phyloP scores from a whole-genome alignment of 2,113 vertebrate species.

The Mustelus asterias region DNA sequence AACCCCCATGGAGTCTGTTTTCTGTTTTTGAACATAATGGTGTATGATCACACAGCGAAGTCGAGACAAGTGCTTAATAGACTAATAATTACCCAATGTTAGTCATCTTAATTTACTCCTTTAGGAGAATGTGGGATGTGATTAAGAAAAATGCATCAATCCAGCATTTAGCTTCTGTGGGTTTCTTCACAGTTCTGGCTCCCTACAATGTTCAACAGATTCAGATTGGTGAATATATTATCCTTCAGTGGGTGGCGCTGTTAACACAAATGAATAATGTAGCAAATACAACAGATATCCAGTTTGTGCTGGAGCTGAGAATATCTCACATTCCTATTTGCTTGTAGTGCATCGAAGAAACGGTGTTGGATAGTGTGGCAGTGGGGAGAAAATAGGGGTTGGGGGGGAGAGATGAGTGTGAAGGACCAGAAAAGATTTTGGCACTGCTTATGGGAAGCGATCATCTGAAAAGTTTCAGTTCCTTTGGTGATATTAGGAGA shows the following conservation, averaged over 20 bases:
- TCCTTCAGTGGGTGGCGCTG: constrained; percentile 26
- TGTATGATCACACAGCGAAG: constrained; percentile 33
- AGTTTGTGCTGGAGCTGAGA: not conserved
- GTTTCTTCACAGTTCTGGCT: constrained; percentile 23
- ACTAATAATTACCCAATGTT: constrained; percentile 37
- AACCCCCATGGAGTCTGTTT: constrained; percentile 34
- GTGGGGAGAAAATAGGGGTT: too few relatives aligned
- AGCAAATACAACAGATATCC: not conserved
- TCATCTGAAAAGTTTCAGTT: not conserved
- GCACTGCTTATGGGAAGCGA: too few relatives aligned
- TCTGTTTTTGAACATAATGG: constrained; percentile 33
- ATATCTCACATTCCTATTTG: not conserved
- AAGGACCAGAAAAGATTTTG: too few relatives aligned
- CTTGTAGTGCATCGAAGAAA: not conserved
- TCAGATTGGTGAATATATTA: not conserved
- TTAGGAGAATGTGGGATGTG: constrained; percentile 37
- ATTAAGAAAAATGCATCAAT: constrained; percentile 36
- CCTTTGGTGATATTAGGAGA: not conserved
- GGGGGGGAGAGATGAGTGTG: not conserved
- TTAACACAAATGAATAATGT: constrained; percentile 34
- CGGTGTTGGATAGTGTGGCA: not conserved
- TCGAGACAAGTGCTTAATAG: constrained; percentile 37
- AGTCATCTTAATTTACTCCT: constrained; percentile 35
- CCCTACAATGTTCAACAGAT: not conserved
- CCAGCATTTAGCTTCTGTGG: constrained; percentile 22